phyloP scores from a whole-genome alignment of 2,797 vertebrate genomes.

The Amazona finschi region DNA sequence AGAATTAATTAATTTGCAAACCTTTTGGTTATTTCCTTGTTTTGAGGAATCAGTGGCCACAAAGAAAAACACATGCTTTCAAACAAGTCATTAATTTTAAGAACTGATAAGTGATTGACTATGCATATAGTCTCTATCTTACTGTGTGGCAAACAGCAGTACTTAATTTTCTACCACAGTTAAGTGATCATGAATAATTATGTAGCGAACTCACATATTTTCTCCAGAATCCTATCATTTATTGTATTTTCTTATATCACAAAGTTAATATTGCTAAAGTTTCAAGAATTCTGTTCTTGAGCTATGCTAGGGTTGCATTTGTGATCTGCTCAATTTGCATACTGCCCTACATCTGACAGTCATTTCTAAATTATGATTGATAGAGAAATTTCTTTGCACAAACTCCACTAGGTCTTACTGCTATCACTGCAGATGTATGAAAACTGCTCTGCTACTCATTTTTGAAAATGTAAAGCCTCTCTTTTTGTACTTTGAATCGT shows the following conservation, averaged over 20 bases:
- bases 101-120: neutral
- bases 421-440: slow-evolving; percentile 13
- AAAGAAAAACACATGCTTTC: neutral
- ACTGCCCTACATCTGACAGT: slow-evolving; percentile 52
- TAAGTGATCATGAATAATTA: neutral
- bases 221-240: neutral
- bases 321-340: neutral
- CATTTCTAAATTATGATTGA: neutral
- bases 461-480: neutral
- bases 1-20: neutral
- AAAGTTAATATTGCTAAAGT: neutral
- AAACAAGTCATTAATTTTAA: neutral
- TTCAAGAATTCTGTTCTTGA: neutral
- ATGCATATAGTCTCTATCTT: neutral
- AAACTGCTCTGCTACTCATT: slow-evolving; percentile 29
- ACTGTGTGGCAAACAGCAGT: neutral
- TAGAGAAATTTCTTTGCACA: slow-evolving; percentile 34
- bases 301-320: neutral
- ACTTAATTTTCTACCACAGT: neutral
- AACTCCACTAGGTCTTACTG: slow-evolving; percentile 2
- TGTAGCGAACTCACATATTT: neutral
- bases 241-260: neutral
- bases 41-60: neutral
- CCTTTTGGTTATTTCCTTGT: neutral
- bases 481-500: slow-evolving; percentile 20